Evolutionary conservation across 2,113 vertebrate genomes (phyloP).

Genomic region (Uria lomvia): DNA sequence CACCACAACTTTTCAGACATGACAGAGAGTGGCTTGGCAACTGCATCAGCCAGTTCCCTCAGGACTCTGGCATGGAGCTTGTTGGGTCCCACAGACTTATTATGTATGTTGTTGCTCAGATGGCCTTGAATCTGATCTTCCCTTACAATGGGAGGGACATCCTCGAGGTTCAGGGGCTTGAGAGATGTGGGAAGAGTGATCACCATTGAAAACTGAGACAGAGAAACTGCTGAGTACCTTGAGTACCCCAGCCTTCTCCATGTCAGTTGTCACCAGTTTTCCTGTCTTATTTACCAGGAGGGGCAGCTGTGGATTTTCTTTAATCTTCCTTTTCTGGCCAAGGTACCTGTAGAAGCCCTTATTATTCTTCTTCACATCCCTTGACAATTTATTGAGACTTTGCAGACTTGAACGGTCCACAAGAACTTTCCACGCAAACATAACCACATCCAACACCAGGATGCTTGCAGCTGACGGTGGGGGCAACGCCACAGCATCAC

Average conservation of each 20-base stretch:
- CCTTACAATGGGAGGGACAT: background rate
- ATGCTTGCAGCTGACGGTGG: fast-evolving
- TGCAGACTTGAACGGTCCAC: background rate
- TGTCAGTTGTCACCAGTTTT: background rate
- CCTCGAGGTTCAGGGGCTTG: background rate
- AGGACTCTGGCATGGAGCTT: background rate
- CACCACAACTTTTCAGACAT: background rate
- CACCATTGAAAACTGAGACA: background rate
- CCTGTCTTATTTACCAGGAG: background rate
- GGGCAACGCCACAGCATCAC: background rate
- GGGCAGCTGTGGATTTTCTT: background rate
- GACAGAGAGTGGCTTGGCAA: background rate
- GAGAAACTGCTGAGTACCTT: background rate
- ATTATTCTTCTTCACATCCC: background rate
- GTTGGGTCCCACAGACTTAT: background rate
- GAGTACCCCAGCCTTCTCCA: background rate
- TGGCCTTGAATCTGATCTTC: background rate
- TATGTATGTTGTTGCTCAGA: fast-evolving
- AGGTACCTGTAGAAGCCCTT: background rate
- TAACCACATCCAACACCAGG: background rate
- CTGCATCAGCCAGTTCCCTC: background rate
- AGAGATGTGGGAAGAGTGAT: background rate
- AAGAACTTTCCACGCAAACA: background rate
- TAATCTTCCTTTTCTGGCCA: background rate
- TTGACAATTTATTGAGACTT: too few species aligned